Evolutionary conservation across 1,140 invertebrate species (phyloP), one percentile per base, ranked within the genome.

Genomic region (Sycophaga agraensis): DNA sequence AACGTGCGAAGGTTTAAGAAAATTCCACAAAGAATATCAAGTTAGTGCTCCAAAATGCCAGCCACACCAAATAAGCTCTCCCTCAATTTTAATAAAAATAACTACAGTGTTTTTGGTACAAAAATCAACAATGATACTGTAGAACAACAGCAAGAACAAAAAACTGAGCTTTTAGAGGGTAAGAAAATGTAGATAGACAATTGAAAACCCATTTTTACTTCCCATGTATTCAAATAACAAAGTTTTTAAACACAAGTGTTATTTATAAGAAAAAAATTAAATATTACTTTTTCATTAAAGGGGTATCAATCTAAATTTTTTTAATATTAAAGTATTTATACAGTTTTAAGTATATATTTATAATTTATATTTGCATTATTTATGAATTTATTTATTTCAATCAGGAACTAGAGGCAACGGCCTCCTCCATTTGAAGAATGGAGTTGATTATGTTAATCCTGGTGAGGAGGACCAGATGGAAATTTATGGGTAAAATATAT

Each of bases 381-480:
- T 22, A 37, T 19, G 24, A 22, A 35, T 0, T 14, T 34, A 48
- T 24, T 58, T 58, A 11, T 28, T 49, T n/a, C n/a, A 34, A 68
- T 68, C 63, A 83, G 81, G 72, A 66, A 75, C 70, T 42, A 71
- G 73, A 65, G 69, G 72, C 37, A 81, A 79, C 45, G 73, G 72
- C 40, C 70, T 80, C 43, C 64, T 75, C 53, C 78, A 75, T 48
- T 66, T 77, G 2, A 82, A 81, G 28, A 76, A 74, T 70, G 78
- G 79, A 21, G 75, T 81, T 35, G 82, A 85, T 65, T 84, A 82
- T 65, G 75, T 90, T 59, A 89, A 90, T 70, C 77, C 78, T 53
- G 84, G 83, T 42, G 82, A 87, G 74, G 86, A 89, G 67, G 88
- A 90, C 70, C 85, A 89, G 70, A 89, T 90, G 88, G 84, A 84